These are phyloP conservation scores for Drosophila rubida DNA, from an alignment of 2,888 invertebrate species.

Conservation along the genomic window DNA sequence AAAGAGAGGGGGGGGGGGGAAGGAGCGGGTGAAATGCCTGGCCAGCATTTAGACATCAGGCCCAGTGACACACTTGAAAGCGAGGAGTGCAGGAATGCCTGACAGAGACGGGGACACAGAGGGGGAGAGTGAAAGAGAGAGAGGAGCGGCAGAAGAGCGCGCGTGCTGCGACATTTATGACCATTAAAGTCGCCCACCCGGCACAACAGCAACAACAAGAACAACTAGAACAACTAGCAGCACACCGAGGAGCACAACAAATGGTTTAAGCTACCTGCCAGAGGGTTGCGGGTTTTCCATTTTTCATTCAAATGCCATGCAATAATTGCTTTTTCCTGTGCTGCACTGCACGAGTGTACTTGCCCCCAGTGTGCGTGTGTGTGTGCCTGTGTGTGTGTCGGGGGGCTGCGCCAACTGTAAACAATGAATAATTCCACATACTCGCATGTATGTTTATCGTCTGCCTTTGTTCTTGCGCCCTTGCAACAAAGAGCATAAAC, in stretches of 20 bases:
- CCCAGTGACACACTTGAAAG: slow-evolving; percentile 70
- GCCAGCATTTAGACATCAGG: slow-evolving; percentile 60
- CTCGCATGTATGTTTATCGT: slow-evolving; percentile 4
- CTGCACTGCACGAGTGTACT: slow-evolving; percentile 21
- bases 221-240: slow-evolving; percentile 1
- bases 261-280: neutral
- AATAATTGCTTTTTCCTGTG: slow-evolving; percentile 79
- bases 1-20: neutral
- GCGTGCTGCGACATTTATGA: slow-evolving; percentile 69
- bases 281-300: slow-evolving; percentile 63
- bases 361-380: neutral
- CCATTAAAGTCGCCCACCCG: slow-evolving; percentile 56
- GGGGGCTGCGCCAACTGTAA: slow-evolving; percentile 29
- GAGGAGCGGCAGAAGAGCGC: slow-evolving; percentile 24
- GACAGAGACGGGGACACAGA: neutral
- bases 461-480: slow-evolving; percentile 31
- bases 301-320: slow-evolving; percentile 76
- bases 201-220: slow-evolving; percentile 15
- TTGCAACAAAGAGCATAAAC: slow-evolving; percentile 3
- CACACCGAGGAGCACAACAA: slow-evolving; percentile 6
- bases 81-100: slow-evolving; percentile 8
- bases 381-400: neutral
- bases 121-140: no score
- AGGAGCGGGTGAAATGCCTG: neutral
- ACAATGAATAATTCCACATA: slow-evolving; percentile 33